Evolutionary conservation across 1,140 invertebrate species (phyloP).

Genomic region (Mylabris phalerata): DNA sequence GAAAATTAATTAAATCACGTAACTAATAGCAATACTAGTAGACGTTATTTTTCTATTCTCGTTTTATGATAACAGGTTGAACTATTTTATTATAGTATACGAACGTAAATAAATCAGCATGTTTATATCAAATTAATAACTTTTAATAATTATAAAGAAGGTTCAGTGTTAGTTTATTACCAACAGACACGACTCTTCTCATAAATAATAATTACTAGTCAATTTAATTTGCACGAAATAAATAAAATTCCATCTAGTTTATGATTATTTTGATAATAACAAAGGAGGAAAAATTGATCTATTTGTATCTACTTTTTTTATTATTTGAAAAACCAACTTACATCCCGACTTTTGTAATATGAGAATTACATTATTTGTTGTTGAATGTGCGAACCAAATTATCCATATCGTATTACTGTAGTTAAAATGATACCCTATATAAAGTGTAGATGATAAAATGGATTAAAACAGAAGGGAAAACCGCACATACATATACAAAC

Average conservation of each 20-base stretch:
- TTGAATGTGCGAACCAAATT: slow-evolving; percentile 17
- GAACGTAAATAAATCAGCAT: slow-evolving; percentile 5
- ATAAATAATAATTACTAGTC: slow-evolving; percentile 12
- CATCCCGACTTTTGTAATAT: background rate
- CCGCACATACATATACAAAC: background rate
- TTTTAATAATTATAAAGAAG: slow-evolving; percentile 1
- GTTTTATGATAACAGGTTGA: no score
- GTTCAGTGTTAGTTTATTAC: slow-evolving; percentile 9
- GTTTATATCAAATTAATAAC: slow-evolving; percentile 14
- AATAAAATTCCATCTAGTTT: no score
- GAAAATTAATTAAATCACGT: no score
- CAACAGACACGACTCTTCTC: slow-evolving; percentile 4
- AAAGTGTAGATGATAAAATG: slow-evolving; percentile 13
- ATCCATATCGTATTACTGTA: slow-evolving; percentile 12
- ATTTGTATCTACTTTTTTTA: no score
- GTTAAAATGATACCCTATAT: slow-evolving; percentile 14
- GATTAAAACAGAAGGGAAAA: slow-evolving; percentile 13
- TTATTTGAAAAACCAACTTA: no score
- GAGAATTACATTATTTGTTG: slow-evolving; percentile 17
- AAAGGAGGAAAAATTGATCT: no score
- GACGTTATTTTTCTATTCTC: no score
- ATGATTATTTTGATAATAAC: no score
- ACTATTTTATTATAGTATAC: no score
- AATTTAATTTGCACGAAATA: no score
- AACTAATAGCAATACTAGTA: no score